Base-by-base conservation (phyloP, 2,888 invertebrate genomes). In the Stramonita haemastoma region DNA sequence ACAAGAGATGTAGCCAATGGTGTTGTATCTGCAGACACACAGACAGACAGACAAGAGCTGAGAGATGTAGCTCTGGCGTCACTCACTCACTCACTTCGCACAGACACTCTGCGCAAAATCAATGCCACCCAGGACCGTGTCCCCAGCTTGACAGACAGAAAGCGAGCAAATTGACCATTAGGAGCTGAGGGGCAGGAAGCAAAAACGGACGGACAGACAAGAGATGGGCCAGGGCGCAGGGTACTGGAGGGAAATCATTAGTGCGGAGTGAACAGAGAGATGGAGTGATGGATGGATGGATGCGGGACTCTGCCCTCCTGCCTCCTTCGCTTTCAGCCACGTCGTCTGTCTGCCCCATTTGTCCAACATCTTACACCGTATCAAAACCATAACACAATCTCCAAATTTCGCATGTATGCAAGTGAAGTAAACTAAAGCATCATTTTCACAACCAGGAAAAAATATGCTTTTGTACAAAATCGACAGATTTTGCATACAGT, bases 11-110 rank as follows among this genome's bases (percentile, higher is more conserved):
- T n/a, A n/a, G 26, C 91, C 92, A 85, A 93, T 92, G 26, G 92
- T 91, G 90, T 92, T 94, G 88, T 92, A 93, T 87, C 94, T 94
- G 92, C 36, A 91, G 60, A 79, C 60, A 87, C 77, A 87, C 19
- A 77, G 73, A n/a, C n/a, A 29, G 79, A 87, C 70, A 66, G 5
- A 26, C 36, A 22, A 36, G 26, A 4, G 81, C 36, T 46, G 36
- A 46, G 19, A 66, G 66, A n/a, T n/a, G n/a, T n/a, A 22, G 32
- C 36, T 13, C 17, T 84, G 29, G 1, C 77, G 15, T 29, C 77
- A 73, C 73, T 11, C 73, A 19, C 60, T 17, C 60, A 8, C 73
- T 11, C 73, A n/a, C n/a, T 17, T 57, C 19, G 57, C 84, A 85
- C n/a, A n/a, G n/a, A n/a, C 26, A 5, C 26, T 83, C 81, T 29